phyloP scores from a whole-genome alignment of 2,113 vertebrate genomes.

The Pycnonotus jocosus region DNA sequence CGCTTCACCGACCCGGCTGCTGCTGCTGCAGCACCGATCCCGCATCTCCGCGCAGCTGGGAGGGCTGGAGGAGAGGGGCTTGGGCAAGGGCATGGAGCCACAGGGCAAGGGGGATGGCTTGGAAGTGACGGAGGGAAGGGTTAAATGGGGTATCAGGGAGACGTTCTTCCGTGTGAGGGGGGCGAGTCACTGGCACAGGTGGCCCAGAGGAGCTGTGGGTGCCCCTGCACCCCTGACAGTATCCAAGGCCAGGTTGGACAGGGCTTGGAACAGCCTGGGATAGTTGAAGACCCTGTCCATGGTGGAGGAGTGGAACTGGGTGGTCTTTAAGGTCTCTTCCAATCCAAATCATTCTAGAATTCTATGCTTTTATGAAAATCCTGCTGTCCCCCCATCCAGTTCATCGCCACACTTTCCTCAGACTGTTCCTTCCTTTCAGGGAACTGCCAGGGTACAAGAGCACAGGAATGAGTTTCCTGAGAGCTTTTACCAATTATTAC shows the following conservation, averaged over 20 bases:
- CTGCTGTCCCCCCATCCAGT: not conserved
- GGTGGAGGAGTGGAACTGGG: not conserved
- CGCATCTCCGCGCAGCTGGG: accelerated
- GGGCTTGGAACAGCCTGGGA: not conserved
- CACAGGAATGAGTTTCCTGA: not conserved
- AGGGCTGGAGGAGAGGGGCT: not conserved
- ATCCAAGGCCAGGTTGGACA: not conserved
- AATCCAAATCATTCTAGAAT: not conserved
- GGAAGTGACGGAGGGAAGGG: not conserved
- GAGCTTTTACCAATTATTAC: not conserved
- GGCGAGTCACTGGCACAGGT: not conserved
- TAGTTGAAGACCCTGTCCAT: not conserved
- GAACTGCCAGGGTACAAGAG: not conserved
- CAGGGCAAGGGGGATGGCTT: not conserved
- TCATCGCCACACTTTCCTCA: not conserved
- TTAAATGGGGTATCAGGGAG: not conserved
- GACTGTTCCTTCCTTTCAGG: not conserved
- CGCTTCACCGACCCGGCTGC: not conserved
- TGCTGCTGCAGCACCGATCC: not conserved
- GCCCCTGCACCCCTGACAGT: not conserved
- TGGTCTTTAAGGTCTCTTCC: not conserved
- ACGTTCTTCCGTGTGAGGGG: not conserved
- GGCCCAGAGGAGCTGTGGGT: not conserved
- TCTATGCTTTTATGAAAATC: not conserved
- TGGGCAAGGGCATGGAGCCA: not conserved